Evolutionary conservation across 2,888 invertebrate genomes (phyloP).

Genomic region (Acanthococcus lagerstroemiae): DNA sequence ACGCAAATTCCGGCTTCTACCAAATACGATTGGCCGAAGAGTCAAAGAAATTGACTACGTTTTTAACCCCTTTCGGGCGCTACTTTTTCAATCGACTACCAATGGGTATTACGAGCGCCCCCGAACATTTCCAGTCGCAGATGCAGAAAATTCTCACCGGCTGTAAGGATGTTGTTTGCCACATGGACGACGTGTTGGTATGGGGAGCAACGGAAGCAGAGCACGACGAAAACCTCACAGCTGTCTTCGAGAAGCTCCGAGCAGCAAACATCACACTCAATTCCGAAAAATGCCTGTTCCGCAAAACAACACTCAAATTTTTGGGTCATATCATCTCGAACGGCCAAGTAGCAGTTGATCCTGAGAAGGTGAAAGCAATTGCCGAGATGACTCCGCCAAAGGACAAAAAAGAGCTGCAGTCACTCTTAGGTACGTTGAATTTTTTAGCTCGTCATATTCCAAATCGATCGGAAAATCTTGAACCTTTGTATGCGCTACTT

Average conservation of each 20-base stretch:
- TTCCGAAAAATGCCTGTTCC: slow-evolving; percentile 38
- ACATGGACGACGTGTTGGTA: slow-evolving; percentile 38
- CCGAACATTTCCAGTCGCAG: slow-evolving; percentile 38
- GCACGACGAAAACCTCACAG: slow-evolving; percentile 34
- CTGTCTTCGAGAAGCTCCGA: slow-evolving; percentile 16
- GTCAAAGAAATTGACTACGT: slow-evolving; percentile 37
- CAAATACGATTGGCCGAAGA: slow-evolving; percentile 36
- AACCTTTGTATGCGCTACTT: slow-evolving; percentile 28
- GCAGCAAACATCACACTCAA: slow-evolving; percentile 33
- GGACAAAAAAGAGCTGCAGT: slow-evolving; percentile 15
- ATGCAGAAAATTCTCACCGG: slow-evolving; percentile 31
- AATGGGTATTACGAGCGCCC: slow-evolving; percentile 37
- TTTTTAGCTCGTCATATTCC: slow-evolving; percentile 26
- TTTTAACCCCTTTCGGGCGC: slow-evolving; percentile 38
- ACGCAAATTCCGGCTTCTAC: slow-evolving; percentile 36
- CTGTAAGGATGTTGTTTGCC: slow-evolving; percentile 35
- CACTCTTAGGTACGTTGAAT: slow-evolving; percentile 29
- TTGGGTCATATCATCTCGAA: slow-evolving; percentile 37
- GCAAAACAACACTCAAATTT: slow-evolving; percentile 35
- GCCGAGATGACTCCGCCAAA: slow-evolving; percentile 25
- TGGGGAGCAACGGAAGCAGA: slow-evolving; percentile 35
- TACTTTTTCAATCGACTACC: slow-evolving; percentile 38
- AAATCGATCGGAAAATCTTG: slow-evolving; percentile 16
- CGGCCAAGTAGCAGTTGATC: slow-evolving; percentile 23
- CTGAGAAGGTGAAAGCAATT: slow-evolving; percentile 29